Percentiles rank a stretch among this genome's conserved stretches.
phyloP scores from a whole-genome alignment of 1,140 invertebrate species.

The Popillia japonica region DNA sequence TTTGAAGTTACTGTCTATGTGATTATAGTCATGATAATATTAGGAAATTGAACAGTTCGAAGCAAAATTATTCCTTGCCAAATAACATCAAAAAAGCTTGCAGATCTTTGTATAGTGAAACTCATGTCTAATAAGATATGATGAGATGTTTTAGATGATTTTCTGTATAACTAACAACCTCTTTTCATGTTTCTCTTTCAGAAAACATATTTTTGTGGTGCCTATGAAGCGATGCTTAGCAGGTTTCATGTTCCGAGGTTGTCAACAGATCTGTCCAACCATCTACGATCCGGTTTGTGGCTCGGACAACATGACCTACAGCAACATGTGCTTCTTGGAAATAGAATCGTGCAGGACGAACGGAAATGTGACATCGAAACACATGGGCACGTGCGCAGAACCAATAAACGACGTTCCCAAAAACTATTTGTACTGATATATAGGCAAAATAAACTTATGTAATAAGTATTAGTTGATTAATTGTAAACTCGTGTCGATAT shows the following conservation, averaged over 20 bases:
- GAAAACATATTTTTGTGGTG: conserved; percentile 87
- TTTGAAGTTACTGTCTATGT: too few relatives aligned
- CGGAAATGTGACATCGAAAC: conserved; percentile 69
- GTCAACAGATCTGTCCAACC: conserved; percentile 83
- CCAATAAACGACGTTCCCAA: conserved; percentile 71
- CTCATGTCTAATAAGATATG: too few relatives aligned
- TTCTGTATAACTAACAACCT: too few relatives aligned
- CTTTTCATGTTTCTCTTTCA: conserved; percentile 57
- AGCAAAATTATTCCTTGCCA: too few relatives aligned
- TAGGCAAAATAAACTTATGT: conserved; percentile 14
- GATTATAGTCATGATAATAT: too few relatives aligned
- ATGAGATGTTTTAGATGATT: too few relatives aligned
- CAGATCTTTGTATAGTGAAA: too few relatives aligned
- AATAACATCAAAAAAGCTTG: too few relatives aligned
- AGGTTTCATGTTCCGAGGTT: conserved; percentile 84
- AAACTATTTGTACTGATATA: conserved; percentile 71
- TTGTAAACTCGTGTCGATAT: conserved; percentile 13
- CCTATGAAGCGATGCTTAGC: conserved; percentile 84
- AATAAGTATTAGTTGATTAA: conserved; percentile 27
- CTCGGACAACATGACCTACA: conserved; percentile 88
- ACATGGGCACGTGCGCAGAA: conserved; percentile 75
- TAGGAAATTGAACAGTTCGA: too few relatives aligned
- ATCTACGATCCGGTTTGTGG: conserved; percentile 91
- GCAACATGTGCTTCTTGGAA: conserved; percentile 91
- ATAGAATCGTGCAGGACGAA: conserved; percentile 88